Base-by-base conservation (phyloP, 2,797 vertebrate genomes). In the Micropoecilia bifurca region DNA sequence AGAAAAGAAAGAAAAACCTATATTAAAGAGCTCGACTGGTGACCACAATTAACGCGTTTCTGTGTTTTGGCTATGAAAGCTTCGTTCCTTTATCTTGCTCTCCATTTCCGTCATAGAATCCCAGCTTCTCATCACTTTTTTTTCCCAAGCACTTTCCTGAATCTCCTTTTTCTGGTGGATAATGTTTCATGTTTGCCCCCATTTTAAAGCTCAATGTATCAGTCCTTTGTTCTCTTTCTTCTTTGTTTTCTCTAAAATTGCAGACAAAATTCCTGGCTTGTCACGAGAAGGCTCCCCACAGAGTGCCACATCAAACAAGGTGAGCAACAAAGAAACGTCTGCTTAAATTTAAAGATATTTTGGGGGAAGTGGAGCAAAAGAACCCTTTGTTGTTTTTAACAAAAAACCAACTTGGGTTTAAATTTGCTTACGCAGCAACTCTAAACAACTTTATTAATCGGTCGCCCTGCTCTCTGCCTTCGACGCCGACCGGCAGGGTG, bases 201-300 rank as follows among this genome's bases (percentile, higher is more conserved):
- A 9, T 61, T 50, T 61, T 2, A 66, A 25, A 25, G 74, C 43
- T 73, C 0, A 75, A 6, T 18, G 0, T 73, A 28, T 78, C 76
- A 81, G 63, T 68, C 14, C 25, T 69, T 7, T 43, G 45, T 8
- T 22, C 69, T 10, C 36, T 2, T 66, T 48, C 18, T 36, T 72
- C 18, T 79, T 33, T 80, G 33, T 71, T 30, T 57, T 59, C 10
- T 6, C 6, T 47, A 36, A 55, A 77, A 55, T 88, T 53, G 3
- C 89, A 99, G 97, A 95, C 93, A 97, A 98, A 95, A 98, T 96
- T 20, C 94, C 95, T 1, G 93, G 94, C 88, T 96, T 96, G 41
- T 95, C 97, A 69, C 95, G 97, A 94, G 98, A 99, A 63, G 96
- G 96, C 28, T 99, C 98, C 20, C 98, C 98, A 36, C 97, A 97